These are phyloP conservation scores for Sceloporus undulatus DNA, from an alignment of 2,113 vertebrate species.

Conservation along the genomic window DNA sequence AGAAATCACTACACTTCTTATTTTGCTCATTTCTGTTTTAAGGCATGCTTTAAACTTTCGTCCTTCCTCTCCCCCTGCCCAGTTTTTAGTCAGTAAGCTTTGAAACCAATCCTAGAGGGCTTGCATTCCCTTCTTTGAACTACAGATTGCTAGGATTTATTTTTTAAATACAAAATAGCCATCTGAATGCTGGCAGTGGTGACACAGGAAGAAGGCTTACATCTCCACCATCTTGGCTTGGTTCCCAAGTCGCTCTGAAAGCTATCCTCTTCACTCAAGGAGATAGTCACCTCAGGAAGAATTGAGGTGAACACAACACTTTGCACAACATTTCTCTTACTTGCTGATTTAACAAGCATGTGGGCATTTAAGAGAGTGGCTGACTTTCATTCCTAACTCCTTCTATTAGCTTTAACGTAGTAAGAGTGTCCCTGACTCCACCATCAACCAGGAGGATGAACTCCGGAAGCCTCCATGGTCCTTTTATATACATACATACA, in stretches of 20 bases:
- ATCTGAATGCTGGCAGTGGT: slow-evolving; percentile 44
- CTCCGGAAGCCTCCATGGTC: too few species aligned
- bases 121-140: slow-evolving; percentile 52
- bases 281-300: background rate
- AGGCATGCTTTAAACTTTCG: slow-evolving; percentile 26
- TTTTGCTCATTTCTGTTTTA: slow-evolving; percentile 50
- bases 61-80: slow-evolving; percentile 9
- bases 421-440: too few species aligned
- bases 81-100: slow-evolving; percentile 38
- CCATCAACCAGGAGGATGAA: background rate
- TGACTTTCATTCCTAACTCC: background rate
- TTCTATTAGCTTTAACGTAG: background rate
- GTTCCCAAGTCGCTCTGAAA: slow-evolving; percentile 24
- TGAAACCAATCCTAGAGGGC: slow-evolving; percentile 50
- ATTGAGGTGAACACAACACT: background rate
- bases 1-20: background rate
- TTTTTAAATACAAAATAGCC: slow-evolving; percentile 57
- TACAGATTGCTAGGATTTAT: slow-evolving; percentile 33
- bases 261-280: background rate
- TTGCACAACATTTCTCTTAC: background rate
- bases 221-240: background rate
- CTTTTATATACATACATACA: too few species aligned
- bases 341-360: background rate
- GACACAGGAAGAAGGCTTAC: background rate
- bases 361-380: background rate